A percentile compares a stretch with the other conserved stretches of the same genome.
Conservation (phyloP, 1,140 invertebrate species). For the Sinella curviseta region DNA sequence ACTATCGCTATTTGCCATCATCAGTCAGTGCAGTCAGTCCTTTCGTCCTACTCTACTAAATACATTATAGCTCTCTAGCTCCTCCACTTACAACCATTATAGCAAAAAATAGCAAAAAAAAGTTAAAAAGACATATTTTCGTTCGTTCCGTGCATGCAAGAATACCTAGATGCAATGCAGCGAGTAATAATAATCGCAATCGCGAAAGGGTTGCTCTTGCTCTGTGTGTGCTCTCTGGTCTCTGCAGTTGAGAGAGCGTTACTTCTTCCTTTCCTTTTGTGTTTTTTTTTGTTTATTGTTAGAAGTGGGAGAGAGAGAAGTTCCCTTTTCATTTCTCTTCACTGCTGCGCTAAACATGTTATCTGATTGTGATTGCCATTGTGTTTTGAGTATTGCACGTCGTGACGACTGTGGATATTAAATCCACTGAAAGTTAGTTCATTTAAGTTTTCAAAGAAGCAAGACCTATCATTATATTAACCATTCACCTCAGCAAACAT, state of each 20-base stretch:
- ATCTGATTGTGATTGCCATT: background rate
- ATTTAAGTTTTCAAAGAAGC: too few relatives aligned
- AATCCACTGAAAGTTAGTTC: too few relatives aligned
- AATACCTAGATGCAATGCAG: background rate
- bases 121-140: background rate
- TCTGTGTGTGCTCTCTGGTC: too few relatives aligned
- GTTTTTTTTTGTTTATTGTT: background rate
- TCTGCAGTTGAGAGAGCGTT: background rate
- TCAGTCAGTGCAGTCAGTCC: background rate
- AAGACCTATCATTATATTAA: slow-evolving; percentile 9
- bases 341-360: background rate
- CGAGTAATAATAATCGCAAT: background rate
- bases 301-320: too few relatives aligned
- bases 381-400: background rate
- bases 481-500: background rate
- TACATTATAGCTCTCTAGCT: background rate
- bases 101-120: background rate
- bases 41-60: background rate
- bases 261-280: background rate
- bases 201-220: too few relatives aligned
- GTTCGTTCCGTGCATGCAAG: background rate
- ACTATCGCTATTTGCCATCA: background rate
- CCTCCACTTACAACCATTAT: background rate
- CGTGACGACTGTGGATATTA: background rate
- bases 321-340: background rate